Percentiles rank a stretch among this genome's conserved stretches.
phyloP scores from a whole-genome alignment of 2,797 vertebrate species.

The Syngnathus acus region DNA sequence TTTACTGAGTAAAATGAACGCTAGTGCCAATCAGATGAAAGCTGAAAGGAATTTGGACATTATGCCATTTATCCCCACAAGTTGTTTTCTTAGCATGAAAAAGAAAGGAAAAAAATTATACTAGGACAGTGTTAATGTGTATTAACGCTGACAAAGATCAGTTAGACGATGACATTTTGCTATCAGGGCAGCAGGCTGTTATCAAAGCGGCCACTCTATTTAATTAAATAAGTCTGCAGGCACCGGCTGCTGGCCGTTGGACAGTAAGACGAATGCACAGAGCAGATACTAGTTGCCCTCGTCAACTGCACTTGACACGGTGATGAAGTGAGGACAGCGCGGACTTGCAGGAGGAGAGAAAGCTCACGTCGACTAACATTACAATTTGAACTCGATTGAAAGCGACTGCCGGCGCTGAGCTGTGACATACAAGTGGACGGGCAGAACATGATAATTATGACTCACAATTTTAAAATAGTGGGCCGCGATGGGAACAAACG shows the following conservation, averaged over 20 bases:
- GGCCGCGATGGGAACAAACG: slow-evolving; percentile 12
- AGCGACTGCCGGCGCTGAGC: slow-evolving; percentile 1
- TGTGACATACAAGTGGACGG: neutral
- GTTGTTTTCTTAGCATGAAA: neutral
- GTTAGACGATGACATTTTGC: slow-evolving; percentile 26
- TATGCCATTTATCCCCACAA: neutral
- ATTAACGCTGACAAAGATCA: slow-evolving; percentile 11
- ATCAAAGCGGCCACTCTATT: slow-evolving; percentile 34
- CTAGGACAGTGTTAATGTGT: neutral
- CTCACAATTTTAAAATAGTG: slow-evolving; percentile 1
- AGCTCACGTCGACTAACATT: neutral
- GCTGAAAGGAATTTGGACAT: neutral
- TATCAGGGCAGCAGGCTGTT: slow-evolving; percentile 25
- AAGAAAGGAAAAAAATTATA: neutral
- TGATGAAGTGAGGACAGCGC: slow-evolving; percentile 20
- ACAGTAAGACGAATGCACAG: slow-evolving; percentile 40
- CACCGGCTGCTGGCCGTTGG: slow-evolving; percentile 35
- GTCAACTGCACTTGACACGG: slow-evolving; percentile 40
- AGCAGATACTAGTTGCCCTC: slow-evolving; percentile 44
- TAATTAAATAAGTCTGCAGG: slow-evolving; percentile 40
- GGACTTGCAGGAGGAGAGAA: slow-evolving; percentile 6
- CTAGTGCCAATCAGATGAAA: neutral
- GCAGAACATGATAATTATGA: slow-evolving; percentile 8
- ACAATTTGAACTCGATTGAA: neutral
- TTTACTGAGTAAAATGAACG: neutral